Percentiles rank a stretch among this genome's conserved stretches.
phyloP scores from a whole-genome alignment of 2,888 invertebrate species.

The Drosophila macrothrix region DNA sequence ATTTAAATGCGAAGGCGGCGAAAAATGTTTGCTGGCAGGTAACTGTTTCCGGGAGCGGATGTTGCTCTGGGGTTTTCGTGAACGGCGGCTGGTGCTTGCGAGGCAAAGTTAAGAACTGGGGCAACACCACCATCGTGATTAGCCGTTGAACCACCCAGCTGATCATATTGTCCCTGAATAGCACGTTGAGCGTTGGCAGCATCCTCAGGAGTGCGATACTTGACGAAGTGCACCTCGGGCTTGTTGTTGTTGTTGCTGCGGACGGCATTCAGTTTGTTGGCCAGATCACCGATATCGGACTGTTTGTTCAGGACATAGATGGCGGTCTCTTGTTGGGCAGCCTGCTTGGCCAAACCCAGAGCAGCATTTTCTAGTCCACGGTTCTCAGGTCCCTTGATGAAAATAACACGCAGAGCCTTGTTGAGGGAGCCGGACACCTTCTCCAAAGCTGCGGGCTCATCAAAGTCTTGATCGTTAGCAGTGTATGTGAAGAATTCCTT shows the following conservation, averaged over 20 bases:
- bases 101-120: constrained; percentile 67
- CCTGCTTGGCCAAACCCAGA: constrained; percentile 66
- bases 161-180: constrained; percentile 67
- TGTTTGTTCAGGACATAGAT: constrained; percentile 81
- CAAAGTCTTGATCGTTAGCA: constrained; percentile 79
- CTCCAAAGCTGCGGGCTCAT: constrained; percentile 62
- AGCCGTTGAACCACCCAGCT: constrained; percentile 65
- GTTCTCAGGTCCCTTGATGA: constrained; percentile 78
- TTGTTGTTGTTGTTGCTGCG: constrained; percentile 66
- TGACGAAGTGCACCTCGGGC: constrained; percentile 75
- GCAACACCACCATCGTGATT: constrained; percentile 75
- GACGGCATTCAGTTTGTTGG: constrained; percentile 61
- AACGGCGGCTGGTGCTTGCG: constrained; percentile 43
- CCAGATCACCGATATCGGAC: constrained; percentile 67
- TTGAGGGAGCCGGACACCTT: constrained; percentile 58
- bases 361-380: constrained; percentile 69
- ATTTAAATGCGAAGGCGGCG: constrained; percentile 59
- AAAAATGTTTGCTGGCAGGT: constrained; percentile 73
- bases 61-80: constrained; percentile 23
- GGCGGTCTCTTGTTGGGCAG: constrained; percentile 70
- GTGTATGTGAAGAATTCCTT: constrained; percentile 81
- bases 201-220: constrained; percentile 72
- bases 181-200: constrained; percentile 66
- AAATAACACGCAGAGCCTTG: constrained; percentile 80
- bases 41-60: constrained; percentile 60